These are phyloP conservation scores for Uria aalge DNA, from an alignment of 2,113 vertebrate genomes.

Conservation along the genomic window DNA sequence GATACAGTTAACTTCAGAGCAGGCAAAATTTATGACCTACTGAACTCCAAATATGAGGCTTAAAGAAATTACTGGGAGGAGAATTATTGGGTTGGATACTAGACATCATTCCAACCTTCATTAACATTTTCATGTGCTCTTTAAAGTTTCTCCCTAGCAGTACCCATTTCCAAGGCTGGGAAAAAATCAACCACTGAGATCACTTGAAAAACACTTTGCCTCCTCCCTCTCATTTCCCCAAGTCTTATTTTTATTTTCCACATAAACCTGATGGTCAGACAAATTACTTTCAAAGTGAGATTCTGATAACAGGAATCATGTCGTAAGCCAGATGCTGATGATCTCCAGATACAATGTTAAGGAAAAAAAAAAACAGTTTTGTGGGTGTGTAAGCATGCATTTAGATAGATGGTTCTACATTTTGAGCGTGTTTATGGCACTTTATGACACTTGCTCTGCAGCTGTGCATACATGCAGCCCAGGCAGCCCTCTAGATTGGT, in stretches of 20 bases:
- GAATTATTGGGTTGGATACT: slow-evolving; percentile 38
- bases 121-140: slow-evolving; percentile 10
- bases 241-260: background rate
- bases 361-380: background rate
- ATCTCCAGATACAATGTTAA: background rate
- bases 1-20: slow-evolving; percentile 46
- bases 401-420: background rate
- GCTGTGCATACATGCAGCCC: background rate
- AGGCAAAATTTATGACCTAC: slow-evolving; percentile 58
- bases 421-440: background rate
- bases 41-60: slow-evolving; percentile 36
- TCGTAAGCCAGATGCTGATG: slow-evolving; percentile 1
- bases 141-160: slow-evolving; percentile 16
- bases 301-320: background rate
- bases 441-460: background rate
- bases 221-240: slow-evolving; percentile 13
- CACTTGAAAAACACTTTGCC: slow-evolving; percentile 7
- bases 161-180: background rate
- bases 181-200: slow-evolving; percentile 1
- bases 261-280: background rate
- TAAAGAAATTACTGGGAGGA: slow-evolving; percentile 53
- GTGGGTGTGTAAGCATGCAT: fast-evolving
- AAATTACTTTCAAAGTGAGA: background rate
- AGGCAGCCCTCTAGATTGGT: background rate
- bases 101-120: slow-evolving; percentile 42